These are phyloP conservation scores for Argentina silus DNA, from an alignment of 2,797 vertebrate genomes.

Conservation along the genomic window DNA sequence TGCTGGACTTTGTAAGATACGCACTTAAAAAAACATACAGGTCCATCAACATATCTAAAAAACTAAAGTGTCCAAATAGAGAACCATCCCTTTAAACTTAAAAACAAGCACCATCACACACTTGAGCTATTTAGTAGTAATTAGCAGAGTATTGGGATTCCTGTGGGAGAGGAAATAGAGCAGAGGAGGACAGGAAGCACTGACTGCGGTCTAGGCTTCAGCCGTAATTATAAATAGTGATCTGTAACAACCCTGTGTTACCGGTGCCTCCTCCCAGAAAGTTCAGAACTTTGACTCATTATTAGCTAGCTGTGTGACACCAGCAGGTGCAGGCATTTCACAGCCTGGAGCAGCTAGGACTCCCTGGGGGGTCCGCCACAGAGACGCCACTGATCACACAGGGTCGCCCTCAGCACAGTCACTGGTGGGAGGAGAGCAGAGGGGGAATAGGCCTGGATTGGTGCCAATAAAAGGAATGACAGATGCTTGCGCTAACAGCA, in stretches of 20 bases:
- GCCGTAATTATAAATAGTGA: conserved; percentile 1
- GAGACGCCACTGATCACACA: conserved; percentile 24
- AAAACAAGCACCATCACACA: background rate
- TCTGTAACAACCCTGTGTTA: too few species aligned
- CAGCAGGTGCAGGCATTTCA: conserved; percentile 4
- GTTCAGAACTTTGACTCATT: background rate
- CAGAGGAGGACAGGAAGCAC: background rate
- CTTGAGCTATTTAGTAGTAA: background rate
- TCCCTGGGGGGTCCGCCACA: background rate
- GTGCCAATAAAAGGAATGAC: background rate
- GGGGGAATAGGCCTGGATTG: background rate
- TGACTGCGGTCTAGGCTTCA: background rate
- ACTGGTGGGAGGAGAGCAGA: background rate
- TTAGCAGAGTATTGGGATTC: background rate
- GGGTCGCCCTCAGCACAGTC: background rate
- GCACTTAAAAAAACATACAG: too few species aligned
- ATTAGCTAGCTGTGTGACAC: background rate
- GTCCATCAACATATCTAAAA: too few species aligned
- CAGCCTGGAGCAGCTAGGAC: background rate
- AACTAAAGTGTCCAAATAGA: too few species aligned
- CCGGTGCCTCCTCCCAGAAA: background rate
- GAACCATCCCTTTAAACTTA: too few species aligned
- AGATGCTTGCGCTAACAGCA: background rate
- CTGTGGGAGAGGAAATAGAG: background rate
- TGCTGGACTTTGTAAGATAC: too few species aligned